A percentile compares a stretch with the other conserved stretches of the same genome.
Conservation (phyloP, 37 sponge, comb jelly and placozoan genomes). For the Diacarnus erythraeanus region DNA sequence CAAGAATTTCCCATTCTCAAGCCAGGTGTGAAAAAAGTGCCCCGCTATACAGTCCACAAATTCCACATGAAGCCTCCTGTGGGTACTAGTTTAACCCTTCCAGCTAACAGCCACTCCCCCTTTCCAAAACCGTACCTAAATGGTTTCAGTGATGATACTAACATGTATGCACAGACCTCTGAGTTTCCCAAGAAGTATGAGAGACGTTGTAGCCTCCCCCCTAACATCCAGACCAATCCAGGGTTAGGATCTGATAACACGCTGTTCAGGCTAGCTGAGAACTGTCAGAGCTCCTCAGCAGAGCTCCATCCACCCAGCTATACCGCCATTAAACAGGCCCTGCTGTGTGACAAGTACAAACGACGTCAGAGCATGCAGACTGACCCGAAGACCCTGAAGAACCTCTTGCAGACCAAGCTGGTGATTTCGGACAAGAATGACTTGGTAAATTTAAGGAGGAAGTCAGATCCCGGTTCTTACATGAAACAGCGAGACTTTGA, state of each 20-base stretch:
- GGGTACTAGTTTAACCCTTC: background rate
- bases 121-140: background rate
- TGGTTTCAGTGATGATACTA: background rate
- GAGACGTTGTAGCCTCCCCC: conserved; percentile 26
- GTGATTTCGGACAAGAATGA: conserved; percentile 1
- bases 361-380: conserved; percentile 11
- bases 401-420: conserved; percentile 36
- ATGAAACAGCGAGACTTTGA: conserved; percentile 17
- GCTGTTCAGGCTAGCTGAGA: conserved; percentile 24
- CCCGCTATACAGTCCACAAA: conserved; percentile 36
- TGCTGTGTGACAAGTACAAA: conserved; percentile 32
- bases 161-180: background rate
- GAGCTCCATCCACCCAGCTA: conserved; percentile 9
- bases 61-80: background rate
- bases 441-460: conserved; percentile 6
- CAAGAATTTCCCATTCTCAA: conserved; percentile 4
- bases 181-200: background rate
- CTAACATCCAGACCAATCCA: background rate
- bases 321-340: conserved; percentile 43
- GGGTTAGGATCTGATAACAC: background rate
- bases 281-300: background rate
- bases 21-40: conserved; percentile 2
- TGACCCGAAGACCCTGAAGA: conserved; percentile 26
- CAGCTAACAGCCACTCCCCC: background rate
- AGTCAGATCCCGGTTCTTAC: conserved; percentile 44